Base-by-base conservation (phyloP, 2,113 vertebrate genomes). In the Vidua macroura region DNA sequence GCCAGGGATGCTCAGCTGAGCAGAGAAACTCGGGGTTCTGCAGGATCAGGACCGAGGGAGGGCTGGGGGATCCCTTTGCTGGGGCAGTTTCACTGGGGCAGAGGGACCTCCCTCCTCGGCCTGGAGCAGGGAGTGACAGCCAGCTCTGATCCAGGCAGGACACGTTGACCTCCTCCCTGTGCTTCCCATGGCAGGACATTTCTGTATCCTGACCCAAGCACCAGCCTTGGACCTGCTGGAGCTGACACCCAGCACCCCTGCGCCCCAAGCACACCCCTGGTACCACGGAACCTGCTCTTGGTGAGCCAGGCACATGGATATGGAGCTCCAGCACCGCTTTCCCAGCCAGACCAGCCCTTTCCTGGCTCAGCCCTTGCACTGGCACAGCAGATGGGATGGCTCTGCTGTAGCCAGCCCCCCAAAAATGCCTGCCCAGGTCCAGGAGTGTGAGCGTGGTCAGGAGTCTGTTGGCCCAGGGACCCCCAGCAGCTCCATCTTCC, bases 161-260 rank as follows among this genome's bases (percentile, higher is more conserved):
- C 15, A 48, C 3, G 0, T 5, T 11, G 19, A 21, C 19, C 9
- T 0, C 35, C 66, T 62, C 7, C 3, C 51, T 46, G 55, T 28
- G 59, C 49, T 66, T n/a, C 62, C 43, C 60, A 4, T 1, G 4
- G 3, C 0, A 1, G 52, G 62, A 73, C 64, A 41, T 6, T 35
- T n/a, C 23, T 27, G 64, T 53, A 31, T 23, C 51, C 53, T 18
- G 44, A 25, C 33, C 41, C 81, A 43, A 48, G 5, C 39, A 31
- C 10, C 39, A 13, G 27, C 43, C 59, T 56, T 2, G 1, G 70
- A 21, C 6, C 30, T 1, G 0, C 44, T 2, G 3, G 59, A 64
- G 41, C 28, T 72, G 56, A 43, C 1, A 1, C 4, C 8, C 66
- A 46, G 83, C 30, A 22, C 24, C 28, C 14, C 49, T 2, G 4